These are phyloP conservation scores for Eledone cirrhosa DNA, from an alignment of 2,888 invertebrate species.

Conservation along the genomic window DNA sequence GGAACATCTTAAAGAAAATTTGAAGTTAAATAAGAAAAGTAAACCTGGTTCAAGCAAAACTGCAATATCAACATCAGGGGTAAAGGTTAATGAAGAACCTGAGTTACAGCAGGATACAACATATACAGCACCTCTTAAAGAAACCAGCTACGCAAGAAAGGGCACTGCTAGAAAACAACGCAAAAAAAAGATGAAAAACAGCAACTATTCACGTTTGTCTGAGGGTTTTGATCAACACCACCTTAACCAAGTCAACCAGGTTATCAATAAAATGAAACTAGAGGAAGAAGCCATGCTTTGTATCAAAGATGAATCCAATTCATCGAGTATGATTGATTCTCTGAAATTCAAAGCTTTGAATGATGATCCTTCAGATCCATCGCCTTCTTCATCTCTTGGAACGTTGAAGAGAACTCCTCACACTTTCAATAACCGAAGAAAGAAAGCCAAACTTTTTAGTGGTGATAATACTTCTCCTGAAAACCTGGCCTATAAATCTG, in stretches of 20 bases:
- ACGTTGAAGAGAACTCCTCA: not conserved
- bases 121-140: not conserved
- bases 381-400: not conserved
- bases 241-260: no score
- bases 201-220: no score
- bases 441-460: not conserved
- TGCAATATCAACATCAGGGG: not conserved
- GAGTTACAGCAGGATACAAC: no score
- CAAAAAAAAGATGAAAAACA: no score
- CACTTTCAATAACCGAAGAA: not conserved
- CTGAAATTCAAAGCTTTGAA: constrained; percentile 15
- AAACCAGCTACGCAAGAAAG: not conserved
- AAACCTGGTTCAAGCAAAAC: not conserved
- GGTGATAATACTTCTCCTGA: not conserved
- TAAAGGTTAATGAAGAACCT: no score
- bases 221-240: not conserved
- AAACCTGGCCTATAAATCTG: not conserved
- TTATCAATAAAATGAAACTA: not conserved
- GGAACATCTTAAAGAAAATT: not conserved
- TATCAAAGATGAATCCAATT: not conserved
- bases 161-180: not conserved
- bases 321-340: not conserved
- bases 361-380: not conserved
- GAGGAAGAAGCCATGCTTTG: not conserved
- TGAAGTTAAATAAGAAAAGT: not conserved